A percentile compares a stretch with the other conserved stretches of the same genome.
These are phyloP conservation scores for Microtus ochrogaster DNA, from an alignment of 2,113 vertebrate species.

Conservation along the genomic window DNA sequence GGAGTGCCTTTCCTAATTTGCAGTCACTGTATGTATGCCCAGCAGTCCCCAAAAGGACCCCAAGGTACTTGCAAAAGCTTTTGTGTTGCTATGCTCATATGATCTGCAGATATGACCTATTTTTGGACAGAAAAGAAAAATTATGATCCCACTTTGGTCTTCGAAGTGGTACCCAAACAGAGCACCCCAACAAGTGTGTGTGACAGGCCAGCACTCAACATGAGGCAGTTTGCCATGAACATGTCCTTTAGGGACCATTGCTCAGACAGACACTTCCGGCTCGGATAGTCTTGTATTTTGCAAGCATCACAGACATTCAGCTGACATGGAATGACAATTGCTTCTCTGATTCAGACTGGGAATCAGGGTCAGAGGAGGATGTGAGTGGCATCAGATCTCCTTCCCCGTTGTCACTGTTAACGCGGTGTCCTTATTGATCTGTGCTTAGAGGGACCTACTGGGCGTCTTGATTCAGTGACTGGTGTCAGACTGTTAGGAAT, in stretches of 20 bases:
- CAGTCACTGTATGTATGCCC: background rate
- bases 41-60: slow-evolving; percentile 14
- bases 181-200: too few relatives aligned
- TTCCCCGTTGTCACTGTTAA: background rate
- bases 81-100: slow-evolving; percentile 50
- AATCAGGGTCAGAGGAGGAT: background rate
- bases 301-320: background rate
- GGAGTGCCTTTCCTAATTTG: slow-evolving; percentile 56
- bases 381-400: fast-evolving
- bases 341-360: background rate
- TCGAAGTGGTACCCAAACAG: background rate
- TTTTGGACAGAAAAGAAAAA: slow-evolving; percentile 56
- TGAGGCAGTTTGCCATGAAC: background rate
- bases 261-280: background rate
- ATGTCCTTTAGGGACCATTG: background rate
- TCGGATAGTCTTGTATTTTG: background rate
- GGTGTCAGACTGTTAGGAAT: background rate
- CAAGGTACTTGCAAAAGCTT: background rate
- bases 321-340: background rate
- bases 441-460: background rate
- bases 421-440: background rate
- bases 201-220: background rate
- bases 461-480: background rate
- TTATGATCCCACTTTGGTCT: background rate
- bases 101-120: slow-evolving; percentile 64